Base-by-base conservation (phyloP, 1,140 invertebrate species). In the Drosophila sp. region DNA sequence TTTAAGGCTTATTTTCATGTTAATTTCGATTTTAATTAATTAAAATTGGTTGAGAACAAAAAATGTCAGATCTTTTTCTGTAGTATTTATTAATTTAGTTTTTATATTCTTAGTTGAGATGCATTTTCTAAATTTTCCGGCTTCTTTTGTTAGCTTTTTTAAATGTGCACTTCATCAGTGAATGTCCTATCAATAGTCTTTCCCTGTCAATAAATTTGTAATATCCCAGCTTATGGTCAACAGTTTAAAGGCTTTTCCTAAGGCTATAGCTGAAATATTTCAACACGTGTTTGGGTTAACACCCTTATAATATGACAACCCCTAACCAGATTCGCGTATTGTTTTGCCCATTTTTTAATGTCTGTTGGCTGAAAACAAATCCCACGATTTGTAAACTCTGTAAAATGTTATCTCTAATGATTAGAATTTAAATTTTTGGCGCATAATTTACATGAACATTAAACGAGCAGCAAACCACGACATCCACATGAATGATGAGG, bases 361-460 rank as follows among this genome's bases (percentile, higher is more conserved):
- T 34, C 14, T 51, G 65, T 63, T 51, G 45, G 38, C 50, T 45
- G 41, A 72, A 66, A 72, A 72, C 62, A 76, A 79, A 77, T 79
- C 74, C 77, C 77, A 79, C 77, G 77, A 73, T 65, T 79, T 74
- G 69, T 73, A 78, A 76, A 58, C 63, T 76, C 62, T 72, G 76
- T 76, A 76, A 73, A 79, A 76, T 58, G 69, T 79, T 79, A 77
- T 79, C 77, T 77, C 63, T 66, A 75, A 76, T 72, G 75, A 56
- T 78, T 72, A 41, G 70, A 79, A 77, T 79, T 79, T 61, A 79
- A 79, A 69, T 69, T 79, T 79, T 79, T 78, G 72, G 71, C 77
- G 77, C 74, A 79, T 79, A 79, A 79, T 79, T 79, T 79, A 79
- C 77, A 79, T 79, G 74, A 77, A 56, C 69, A 70, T 76, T 79